These are phyloP conservation scores for Neodontobutis hainanensis DNA, from an alignment of 2,113 vertebrate species.

Conservation along the genomic window DNA sequence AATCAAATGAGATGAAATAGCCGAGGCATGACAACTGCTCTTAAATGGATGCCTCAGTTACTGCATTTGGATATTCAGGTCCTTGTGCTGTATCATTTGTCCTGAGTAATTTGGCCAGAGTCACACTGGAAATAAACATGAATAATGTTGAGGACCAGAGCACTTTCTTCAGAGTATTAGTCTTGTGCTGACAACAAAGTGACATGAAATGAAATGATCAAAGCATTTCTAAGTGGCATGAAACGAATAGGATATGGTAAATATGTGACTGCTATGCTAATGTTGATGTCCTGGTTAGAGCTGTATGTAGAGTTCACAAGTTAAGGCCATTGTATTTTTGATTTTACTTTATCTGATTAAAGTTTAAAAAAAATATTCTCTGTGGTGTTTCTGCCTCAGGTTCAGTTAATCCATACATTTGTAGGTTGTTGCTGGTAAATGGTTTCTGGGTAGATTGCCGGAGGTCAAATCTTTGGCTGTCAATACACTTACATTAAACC, in stretches of 20 bases:
- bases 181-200: constrained; percentile 46
- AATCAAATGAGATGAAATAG: constrained; percentile 71
- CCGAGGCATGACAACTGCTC: constrained; percentile 55
- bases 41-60: constrained; percentile 55
- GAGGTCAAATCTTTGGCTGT: no score
- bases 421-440: no score
- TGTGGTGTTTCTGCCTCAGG: neutral
- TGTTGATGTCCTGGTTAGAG: neutral
- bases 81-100: constrained; percentile 53
- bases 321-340: neutral
- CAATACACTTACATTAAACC: no score
- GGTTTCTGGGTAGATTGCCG: no score
- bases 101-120: constrained; percentile 53
- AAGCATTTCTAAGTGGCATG: constrained; percentile 15
- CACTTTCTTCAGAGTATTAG: constrained; percentile 41
- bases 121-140: constrained; percentile 37
- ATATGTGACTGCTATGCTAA: neutral
- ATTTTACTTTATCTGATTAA: no score
- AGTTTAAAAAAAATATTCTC: neutral
- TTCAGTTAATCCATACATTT: neutral
- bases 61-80: constrained; percentile 57
- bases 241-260: constrained; percentile 10
- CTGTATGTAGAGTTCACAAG: neutral
- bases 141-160: constrained; percentile 30
- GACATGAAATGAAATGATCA: constrained; percentile 30